Conservation (phyloP, 1,140 invertebrate genomes). For the Pentalonia nigronervosa region DNA sequence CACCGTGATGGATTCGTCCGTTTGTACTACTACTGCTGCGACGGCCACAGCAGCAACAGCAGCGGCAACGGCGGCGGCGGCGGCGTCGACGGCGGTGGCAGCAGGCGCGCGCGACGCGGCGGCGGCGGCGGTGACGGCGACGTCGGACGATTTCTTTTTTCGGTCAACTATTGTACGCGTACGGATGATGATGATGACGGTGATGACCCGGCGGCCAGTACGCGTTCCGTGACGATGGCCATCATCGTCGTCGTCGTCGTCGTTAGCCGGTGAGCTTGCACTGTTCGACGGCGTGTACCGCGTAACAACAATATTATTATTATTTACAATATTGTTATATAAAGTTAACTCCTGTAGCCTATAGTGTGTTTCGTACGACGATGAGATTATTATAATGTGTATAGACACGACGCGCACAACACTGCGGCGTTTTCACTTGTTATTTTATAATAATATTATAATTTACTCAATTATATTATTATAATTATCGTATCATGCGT, state of each 20-base stretch:
- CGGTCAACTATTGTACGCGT: constrained; percentile 32
- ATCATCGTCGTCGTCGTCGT: not conserved
- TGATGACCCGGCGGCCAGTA: constrained; percentile 11
- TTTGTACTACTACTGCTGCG: constrained; percentile 5
- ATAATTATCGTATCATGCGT: not conserved
- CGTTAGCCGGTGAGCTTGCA: no score
- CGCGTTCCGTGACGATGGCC: constrained; percentile 21
- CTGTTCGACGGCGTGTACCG: not conserved
- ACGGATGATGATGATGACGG: constrained; percentile 13
- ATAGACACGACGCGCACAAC: not conserved
- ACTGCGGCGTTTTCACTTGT: not conserved
- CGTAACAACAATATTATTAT: not conserved
- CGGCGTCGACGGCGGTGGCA: not conserved
- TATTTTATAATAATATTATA: not conserved
- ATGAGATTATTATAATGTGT: not conserved
- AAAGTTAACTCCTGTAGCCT: not conserved
- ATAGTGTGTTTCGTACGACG: not conserved
- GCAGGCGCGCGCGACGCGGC: constrained; percentile 19
- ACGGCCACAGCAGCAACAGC: not conserved
- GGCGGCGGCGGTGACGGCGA: not conserved
- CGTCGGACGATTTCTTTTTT: constrained; percentile 46
- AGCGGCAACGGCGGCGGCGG: not conserved
- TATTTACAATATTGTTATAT: not conserved
- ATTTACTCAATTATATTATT: not conserved
- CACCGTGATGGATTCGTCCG: constrained; percentile 38